Evolutionary conservation across 2,113 vertebrate genomes (phyloP).

Genomic region (Rhinoptilus africanus): DNA sequence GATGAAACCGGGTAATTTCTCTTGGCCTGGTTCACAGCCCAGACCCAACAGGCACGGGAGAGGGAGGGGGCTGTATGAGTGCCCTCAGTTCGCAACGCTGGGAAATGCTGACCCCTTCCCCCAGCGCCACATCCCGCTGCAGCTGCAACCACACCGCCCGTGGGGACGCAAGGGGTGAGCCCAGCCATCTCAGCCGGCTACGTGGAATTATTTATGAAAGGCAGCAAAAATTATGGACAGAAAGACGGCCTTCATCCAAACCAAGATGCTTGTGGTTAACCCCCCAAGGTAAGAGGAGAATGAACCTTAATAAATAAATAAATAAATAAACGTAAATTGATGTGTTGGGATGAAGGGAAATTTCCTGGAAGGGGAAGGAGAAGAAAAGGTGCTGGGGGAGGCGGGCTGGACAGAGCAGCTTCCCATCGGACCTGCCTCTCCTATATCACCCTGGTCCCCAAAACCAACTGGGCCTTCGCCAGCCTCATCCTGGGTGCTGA

Average conservation of each 20-base stretch:
- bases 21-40: rapidly evolving
- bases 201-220: neutral
- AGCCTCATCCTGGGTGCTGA: neutral
- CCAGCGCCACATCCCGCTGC: neutral
- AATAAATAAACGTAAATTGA: neutral
- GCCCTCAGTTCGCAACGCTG: neutral
- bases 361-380: neutral
- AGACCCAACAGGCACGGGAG: neutral
- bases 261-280: neutral
- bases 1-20: neutral
- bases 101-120: neutral
- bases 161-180: rapidly evolving
- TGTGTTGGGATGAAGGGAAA: neutral
- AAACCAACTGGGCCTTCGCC: neutral
- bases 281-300: neutral
- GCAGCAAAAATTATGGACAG: neutral
- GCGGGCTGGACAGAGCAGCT: neutral
- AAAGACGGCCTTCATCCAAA: neutral
- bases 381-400: neutral
- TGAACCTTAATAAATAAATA: neutral
- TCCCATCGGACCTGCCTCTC: neutral
- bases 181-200: neutral
- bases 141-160: neutral
- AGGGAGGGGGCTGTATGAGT: neutral
- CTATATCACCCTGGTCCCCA: neutral